Percentiles rank a stretch among this genome's conserved stretches.
These are phyloP conservation scores for Globia sparganii DNA, from an alignment of 2,888 invertebrate genomes.

Conservation along the genomic window DNA sequence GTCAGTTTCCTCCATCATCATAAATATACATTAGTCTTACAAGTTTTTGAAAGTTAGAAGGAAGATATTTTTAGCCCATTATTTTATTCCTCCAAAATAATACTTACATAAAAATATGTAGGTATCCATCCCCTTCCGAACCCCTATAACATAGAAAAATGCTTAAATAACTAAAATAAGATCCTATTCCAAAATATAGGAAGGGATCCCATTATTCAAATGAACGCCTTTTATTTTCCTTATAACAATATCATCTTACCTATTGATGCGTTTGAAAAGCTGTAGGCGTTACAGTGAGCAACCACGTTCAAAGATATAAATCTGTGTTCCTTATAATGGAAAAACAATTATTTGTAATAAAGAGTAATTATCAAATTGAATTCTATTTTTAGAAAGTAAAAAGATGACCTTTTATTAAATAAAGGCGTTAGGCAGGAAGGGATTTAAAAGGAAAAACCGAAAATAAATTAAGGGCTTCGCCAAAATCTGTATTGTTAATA, in stretches of 20 bases:
- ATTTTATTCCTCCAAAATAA: conserved; percentile 35
- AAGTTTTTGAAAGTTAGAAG: conserved; percentile 18
- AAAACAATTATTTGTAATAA: conserved; percentile 24
- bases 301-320: conserved; percentile 24
- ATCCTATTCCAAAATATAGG: conserved; percentile 54
- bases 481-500: background rate
- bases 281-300: conserved; percentile 41
- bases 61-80: conserved; percentile 20
- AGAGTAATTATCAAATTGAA: conserved; percentile 21
- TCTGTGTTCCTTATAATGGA: conserved; percentile 13
- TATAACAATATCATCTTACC: conserved; percentile 60
- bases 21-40: conserved; percentile 28
- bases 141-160: conserved; percentile 53
- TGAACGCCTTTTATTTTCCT: conserved; percentile 66
- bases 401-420: conserved; percentile 5
- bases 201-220: conserved; percentile 64
- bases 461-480: too few relatives aligned
- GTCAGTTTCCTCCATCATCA: conserved; percentile 13
- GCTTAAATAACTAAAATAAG: conserved; percentile 61
- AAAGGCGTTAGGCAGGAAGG: background rate
- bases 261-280: conserved; percentile 42
- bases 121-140: conserved; percentile 26
- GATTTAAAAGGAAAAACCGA: too few relatives aligned
- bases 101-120: conserved; percentile 52
- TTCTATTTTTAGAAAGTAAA: conserved; percentile 4